Evolutionary conservation across 2,797 vertebrate species (phyloP).

Genomic region (Cyprinodon diabolis): DNA sequence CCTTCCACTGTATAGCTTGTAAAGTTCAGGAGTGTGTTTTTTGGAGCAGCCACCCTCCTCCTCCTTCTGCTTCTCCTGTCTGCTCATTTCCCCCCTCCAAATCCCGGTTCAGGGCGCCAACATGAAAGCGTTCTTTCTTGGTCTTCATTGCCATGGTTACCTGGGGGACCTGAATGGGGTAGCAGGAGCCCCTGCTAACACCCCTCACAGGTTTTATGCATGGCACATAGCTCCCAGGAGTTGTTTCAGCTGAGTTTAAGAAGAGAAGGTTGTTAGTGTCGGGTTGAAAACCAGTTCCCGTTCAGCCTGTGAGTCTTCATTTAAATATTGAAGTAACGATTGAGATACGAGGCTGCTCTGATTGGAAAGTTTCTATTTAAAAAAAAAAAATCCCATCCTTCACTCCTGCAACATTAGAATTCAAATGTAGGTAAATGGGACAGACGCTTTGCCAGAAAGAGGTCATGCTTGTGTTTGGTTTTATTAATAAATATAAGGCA

Average conservation of each 20-base stretch:
- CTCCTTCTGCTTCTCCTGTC: conserved; percentile 37
- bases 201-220: conserved; percentile 63
- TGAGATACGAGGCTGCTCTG: conserved; percentile 17
- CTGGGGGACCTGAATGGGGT: conserved; percentile 80
- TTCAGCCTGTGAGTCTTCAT: conserved; percentile 41
- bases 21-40: conserved; percentile 70
- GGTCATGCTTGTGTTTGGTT: conserved; percentile 13
- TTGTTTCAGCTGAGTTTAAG: conserved; percentile 33
- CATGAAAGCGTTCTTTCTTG: conserved; percentile 85
- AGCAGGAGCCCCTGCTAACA: conserved; percentile 70
- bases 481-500: neutral
- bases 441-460: conserved; percentile 26
- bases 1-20: conserved; percentile 69
- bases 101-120: conserved; percentile 79
- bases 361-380: conserved; percentile 11
- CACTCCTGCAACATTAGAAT: conserved; percentile 16
- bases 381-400: conserved; percentile 35
- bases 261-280: conserved; percentile 47
- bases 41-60: conserved; percentile 45
- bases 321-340: conserved; percentile 37
- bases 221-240: conserved; percentile 35
- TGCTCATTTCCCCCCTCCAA: conserved; percentile 77
- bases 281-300: conserved; percentile 34
- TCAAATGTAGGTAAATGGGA: conserved; percentile 47
- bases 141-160: conserved; percentile 83